A percentile compares a stretch with the other conserved stretches of the same genome.
Conservation (phyloP, 2,797 vertebrate genomes). For the Dendrocincla tyrannina region DNA sequence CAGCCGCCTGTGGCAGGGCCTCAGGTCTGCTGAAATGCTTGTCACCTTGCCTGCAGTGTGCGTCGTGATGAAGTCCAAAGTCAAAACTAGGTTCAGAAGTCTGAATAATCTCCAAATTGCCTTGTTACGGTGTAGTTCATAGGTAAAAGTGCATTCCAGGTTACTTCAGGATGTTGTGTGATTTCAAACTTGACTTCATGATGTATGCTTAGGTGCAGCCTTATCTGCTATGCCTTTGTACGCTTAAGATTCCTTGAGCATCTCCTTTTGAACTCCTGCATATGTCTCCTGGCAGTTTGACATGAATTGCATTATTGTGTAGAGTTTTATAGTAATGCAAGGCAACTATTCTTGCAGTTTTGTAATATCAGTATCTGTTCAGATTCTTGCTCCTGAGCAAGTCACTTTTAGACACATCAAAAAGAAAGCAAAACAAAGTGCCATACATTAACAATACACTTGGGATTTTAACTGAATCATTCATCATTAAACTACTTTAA, state of each 20-base stretch:
- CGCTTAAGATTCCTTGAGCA: background rate
- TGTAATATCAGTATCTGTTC: background rate
- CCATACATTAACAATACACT: background rate
- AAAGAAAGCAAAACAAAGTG: background rate
- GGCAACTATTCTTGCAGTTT: background rate
- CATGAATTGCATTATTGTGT: background rate
- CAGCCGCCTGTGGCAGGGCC: background rate
- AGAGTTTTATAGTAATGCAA: background rate
- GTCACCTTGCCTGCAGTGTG: background rate
- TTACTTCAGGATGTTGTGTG: background rate
- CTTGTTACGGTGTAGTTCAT: background rate
- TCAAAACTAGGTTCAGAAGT: background rate
- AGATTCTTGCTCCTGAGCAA: background rate
- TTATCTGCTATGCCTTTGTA: background rate
- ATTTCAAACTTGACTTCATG: background rate
- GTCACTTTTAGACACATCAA: background rate
- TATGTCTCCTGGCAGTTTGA: background rate
- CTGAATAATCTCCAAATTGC: background rate
- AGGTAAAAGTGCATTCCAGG: background rate
- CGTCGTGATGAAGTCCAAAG: background rate
- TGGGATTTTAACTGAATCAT: background rate
- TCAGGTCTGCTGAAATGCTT: background rate
- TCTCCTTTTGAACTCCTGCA: background rate
- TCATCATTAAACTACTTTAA: background rate
- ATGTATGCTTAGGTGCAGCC: accelerated